A percentile compares a stretch with the other conserved stretches of the same genome.
phyloP scores from a whole-genome alignment of 2,113 vertebrate species.

The Acanthochromis polyacanthus region DNA sequence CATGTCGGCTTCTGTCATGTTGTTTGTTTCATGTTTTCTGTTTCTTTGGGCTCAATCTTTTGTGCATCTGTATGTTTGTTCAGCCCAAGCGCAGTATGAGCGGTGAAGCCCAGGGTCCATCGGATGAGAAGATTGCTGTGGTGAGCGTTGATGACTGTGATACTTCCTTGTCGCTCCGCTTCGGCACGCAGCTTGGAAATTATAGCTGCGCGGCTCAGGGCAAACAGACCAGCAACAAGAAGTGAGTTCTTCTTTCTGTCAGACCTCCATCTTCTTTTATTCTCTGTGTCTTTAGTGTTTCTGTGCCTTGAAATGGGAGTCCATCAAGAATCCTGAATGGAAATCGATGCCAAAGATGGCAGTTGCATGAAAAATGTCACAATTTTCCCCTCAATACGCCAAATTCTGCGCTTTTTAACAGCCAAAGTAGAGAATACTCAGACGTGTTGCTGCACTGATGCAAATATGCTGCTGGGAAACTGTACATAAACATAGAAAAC shows the following conservation, averaged over 20 bases:
- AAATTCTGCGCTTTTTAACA: too few species aligned
- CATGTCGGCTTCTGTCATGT: constrained; percentile 30
- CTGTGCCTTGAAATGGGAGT: background rate
- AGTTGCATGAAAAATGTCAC: too few species aligned
- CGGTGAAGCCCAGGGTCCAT: constrained; percentile 94
- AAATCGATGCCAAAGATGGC: too few species aligned
- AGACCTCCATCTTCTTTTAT: background rate
- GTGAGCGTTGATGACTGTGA: constrained; percentile 95
- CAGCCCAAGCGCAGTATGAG: constrained; percentile 92
- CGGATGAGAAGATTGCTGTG: constrained; percentile 96
- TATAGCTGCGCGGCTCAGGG: constrained; percentile 96
- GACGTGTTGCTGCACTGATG: too few species aligned
- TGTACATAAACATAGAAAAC: too few species aligned
- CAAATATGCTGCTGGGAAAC: too few species aligned
- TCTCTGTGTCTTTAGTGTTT: background rate
- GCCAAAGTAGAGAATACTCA: too few species aligned
- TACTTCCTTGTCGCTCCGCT: constrained; percentile 92
- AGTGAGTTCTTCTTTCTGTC: constrained; percentile 85
- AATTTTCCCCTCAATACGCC: too few species aligned
- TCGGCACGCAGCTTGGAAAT: constrained; percentile 92
- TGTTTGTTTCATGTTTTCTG: background rate
- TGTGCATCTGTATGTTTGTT: constrained; percentile 40
- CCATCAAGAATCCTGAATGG: too few species aligned
- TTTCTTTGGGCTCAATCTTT: constrained; percentile 1
- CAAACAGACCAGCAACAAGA: constrained; percentile 96